Percentiles rank a stretch among this genome's conserved stretches.
phyloP scores from a whole-genome alignment of 2,797 vertebrate genomes.

The Lepus oiostolus region DNA sequence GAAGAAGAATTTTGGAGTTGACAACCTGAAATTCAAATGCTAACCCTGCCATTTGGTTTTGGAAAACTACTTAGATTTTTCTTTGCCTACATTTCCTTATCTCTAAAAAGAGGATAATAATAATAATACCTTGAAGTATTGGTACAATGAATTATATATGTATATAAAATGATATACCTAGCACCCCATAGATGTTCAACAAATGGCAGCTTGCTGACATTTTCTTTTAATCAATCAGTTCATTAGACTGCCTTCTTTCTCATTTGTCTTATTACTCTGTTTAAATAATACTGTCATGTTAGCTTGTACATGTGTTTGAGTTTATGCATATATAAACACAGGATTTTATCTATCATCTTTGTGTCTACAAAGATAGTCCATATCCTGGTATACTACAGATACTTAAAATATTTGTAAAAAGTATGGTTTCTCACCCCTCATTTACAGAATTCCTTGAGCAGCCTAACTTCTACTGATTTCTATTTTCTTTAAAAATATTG shows the following conservation, averaged over 20 bases:
- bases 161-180: background rate
- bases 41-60: background rate
- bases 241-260: background rate
- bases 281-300: background rate
- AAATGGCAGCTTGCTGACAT: background rate
- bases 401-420: slow-evolving; percentile 3
- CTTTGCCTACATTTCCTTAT: background rate
- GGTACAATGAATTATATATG: background rate
- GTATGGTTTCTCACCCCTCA: background rate
- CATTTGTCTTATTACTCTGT: background rate
- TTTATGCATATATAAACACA: too few relatives aligned
- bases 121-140: background rate
- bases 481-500: slow-evolving; percentile 7
- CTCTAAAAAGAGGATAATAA: background rate
- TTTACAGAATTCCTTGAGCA: background rate
- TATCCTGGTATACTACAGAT: background rate
- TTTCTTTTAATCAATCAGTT: background rate
- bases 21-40: background rate
- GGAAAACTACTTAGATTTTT: background rate
- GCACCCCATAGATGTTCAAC: background rate
- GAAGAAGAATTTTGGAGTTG: background rate
- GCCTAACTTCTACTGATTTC: background rate
- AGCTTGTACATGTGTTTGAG: background rate
- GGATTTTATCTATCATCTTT: background rate
- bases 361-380: background rate